Evolutionary conservation across 2,888 invertebrate genomes (phyloP).

Genomic region (Diarsia dahlii): DNA sequence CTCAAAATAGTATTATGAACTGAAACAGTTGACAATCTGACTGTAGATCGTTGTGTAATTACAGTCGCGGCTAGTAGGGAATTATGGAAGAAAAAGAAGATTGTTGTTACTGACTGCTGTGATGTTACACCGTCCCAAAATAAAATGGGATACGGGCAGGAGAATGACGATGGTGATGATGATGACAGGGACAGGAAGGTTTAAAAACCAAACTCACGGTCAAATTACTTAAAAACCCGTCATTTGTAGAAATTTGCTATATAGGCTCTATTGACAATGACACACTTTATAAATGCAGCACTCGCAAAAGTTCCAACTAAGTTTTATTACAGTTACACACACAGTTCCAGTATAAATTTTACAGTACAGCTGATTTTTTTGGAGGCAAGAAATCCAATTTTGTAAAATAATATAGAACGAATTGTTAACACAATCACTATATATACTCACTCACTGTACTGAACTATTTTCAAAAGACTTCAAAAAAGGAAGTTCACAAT

Average conservation of each 20-base stretch:
- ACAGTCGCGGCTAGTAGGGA: background rate
- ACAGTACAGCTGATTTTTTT: background rate
- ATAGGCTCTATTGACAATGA: background rate
- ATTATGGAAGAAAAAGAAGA: background rate
- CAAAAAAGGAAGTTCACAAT: background rate
- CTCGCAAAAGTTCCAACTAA: background rate
- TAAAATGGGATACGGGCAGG: accelerated
- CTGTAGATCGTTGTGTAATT: conserved; percentile 12
- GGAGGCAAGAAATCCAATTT: background rate
- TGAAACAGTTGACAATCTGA: background rate
- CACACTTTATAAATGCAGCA: background rate
- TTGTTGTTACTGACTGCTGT: too few relatives aligned
- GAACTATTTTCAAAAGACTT: background rate
- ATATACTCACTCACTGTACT: too few relatives aligned
- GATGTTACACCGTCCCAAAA: too few relatives aligned
- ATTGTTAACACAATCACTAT: background rate
- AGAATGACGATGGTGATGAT: background rate
- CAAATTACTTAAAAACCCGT: background rate
- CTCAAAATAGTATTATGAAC: background rate
- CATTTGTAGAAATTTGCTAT: background rate
- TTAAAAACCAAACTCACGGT: background rate
- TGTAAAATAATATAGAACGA: background rate
- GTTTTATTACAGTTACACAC: background rate
- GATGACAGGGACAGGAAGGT: background rate
- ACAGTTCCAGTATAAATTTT: background rate